A percentile compares a stretch with the other conserved stretches of the same genome.
Conservation (phyloP, 2,113 vertebrate species). For the Ceyx margarethae region DNA sequence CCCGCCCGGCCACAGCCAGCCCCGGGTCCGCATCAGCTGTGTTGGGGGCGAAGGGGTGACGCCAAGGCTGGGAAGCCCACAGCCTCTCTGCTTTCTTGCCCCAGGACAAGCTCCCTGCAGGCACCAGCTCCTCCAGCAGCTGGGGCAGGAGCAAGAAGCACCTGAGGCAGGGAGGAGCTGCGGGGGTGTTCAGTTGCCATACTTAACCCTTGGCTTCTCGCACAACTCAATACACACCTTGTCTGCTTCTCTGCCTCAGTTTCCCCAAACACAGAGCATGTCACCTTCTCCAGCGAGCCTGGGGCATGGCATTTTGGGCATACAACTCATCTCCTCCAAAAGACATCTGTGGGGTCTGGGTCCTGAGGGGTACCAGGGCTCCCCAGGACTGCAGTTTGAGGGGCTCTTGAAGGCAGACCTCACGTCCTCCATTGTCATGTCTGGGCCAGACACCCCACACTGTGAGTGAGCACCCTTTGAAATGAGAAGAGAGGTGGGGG, state of each 20-base stretch:
- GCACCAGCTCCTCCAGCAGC: not conserved
- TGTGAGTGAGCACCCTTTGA: not conserved
- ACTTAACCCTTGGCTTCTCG: not conserved
- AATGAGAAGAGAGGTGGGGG: not conserved
- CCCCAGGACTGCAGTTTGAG: not conserved
- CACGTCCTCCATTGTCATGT: accelerated
- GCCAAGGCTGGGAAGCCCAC: not conserved
- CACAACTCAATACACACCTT: not conserved
- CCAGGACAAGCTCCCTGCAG: not conserved
- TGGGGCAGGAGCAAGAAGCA: not conserved
- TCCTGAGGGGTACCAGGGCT: not conserved
- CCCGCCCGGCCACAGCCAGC: not conserved
- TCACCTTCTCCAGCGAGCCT: accelerated
- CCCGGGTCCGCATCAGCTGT: accelerated
- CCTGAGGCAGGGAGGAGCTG: not conserved
- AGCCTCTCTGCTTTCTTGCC: not conserved
- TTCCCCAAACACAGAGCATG: not conserved
- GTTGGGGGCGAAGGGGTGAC: accelerated
- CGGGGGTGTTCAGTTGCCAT: not conserved
- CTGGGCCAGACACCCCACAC: not conserved
- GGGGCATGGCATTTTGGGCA: accelerated
- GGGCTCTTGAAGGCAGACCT: not conserved
- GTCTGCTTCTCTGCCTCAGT: not conserved
- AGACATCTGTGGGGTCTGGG: not conserved
- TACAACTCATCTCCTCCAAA: not conserved